Evolutionary conservation across 1,140 invertebrate genomes (phyloP), one percentile per base, ranked within the genome.

Genomic region (Brevipalpus yothersi): DNA sequence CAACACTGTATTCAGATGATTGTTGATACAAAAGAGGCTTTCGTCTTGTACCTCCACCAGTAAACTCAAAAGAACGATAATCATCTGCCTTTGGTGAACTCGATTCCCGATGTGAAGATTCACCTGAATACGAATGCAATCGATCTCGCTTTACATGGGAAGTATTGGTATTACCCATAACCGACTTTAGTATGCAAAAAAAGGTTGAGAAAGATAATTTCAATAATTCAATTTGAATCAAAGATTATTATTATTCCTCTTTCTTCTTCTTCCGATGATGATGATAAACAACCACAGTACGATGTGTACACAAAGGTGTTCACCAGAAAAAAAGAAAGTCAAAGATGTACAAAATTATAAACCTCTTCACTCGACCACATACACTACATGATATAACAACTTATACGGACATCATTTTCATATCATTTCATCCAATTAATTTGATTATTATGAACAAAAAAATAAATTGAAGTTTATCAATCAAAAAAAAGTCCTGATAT

Each of bases 141-240:
- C 61, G 53, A 23, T 62, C 61, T 39, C 49, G 31, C 15, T 58
- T 59, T 42, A 17, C 41, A 19, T 41, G 31, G 17, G 60, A 54
- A 15, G 53, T 39, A 19, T 59, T 54, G 15, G 61, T 56, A 54
- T 62, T 62, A 31, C 61, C 61, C 61, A 62, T 62, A 13, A n/a
- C 41, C 17, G n/a, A n/a, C n/a, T n/a, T n/a, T 41, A 9, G 40
- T 11, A 11, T 10, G 12, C 31, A n/a, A 45, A 45, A 45, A 10
- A n/a, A 45, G 43, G n/a, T n/a, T n/a, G n/a, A n/a, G n/a, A n/a
- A n/a, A n/a, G n/a, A n/a, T n/a, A n/a, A n/a, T n/a, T n/a, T n/a
- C n/a, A n/a, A 4, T 15, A 4, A 15, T 15, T 47, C 45, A 47
- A 47, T 47, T 19, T 15, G 19, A 47, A 47, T 15, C 45, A 7